Conservation (phyloP, 2,797 vertebrate genomes). For the Muscicapa comitata region DNA sequence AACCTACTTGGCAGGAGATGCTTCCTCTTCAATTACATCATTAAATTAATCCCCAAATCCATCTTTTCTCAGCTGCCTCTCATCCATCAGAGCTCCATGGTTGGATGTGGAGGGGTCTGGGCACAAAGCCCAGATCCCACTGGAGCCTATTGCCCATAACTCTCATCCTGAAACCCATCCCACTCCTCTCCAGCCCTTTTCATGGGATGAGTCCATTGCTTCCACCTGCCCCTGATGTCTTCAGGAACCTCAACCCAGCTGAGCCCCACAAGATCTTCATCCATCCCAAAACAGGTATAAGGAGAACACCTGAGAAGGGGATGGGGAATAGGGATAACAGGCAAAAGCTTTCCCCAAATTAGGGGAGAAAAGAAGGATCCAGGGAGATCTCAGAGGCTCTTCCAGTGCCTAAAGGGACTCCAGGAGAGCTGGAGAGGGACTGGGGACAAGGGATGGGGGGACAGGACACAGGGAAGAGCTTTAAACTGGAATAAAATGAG, state of each 20-base stretch:
- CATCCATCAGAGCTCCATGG: background rate
- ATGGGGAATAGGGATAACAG: too few relatives aligned
- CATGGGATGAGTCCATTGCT: background rate
- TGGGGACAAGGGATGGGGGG: accelerated
- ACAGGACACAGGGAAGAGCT: accelerated
- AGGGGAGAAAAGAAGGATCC: background rate
- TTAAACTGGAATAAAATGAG: accelerated
- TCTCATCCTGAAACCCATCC: accelerated
- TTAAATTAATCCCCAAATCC: background rate
- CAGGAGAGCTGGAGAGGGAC: background rate
- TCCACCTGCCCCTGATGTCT: background rate
- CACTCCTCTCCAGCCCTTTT: background rate
- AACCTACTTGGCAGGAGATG: accelerated
- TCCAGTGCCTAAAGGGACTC: too few relatives aligned
- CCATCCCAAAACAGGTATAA: background rate
- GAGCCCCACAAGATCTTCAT: background rate
- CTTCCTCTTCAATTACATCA: accelerated
- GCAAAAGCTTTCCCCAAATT: background rate
- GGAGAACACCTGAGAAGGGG: background rate
- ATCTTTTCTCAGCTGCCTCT: background rate
- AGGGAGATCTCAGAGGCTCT: accelerated
- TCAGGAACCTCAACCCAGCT: background rate
- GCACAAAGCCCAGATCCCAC: accelerated
- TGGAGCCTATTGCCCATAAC: accelerated
- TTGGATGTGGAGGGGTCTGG: accelerated